These are phyloP conservation scores for Syngnathus floridae DNA, from an alignment of 2,113 vertebrate species.

Conservation along the genomic window DNA sequence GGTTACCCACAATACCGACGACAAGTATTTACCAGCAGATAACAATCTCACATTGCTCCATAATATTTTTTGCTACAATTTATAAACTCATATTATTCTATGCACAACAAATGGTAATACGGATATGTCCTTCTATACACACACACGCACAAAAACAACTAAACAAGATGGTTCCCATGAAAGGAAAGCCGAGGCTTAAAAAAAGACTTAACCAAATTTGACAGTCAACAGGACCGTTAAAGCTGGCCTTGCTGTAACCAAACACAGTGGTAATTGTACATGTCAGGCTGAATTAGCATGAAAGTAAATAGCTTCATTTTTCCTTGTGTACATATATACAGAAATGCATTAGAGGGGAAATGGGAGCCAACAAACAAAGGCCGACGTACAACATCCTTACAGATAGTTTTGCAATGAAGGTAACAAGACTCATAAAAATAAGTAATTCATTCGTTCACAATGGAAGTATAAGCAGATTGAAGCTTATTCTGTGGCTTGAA, in stretches of 20 bases:
- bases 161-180: constrained; percentile 58
- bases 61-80: background rate
- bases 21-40: background rate
- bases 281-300: constrained; percentile 72
- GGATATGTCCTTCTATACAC: constrained; percentile 6
- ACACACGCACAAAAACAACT: constrained; percentile 19
- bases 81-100: background rate
- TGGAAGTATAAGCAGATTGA: constrained; percentile 36
- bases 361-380: constrained; percentile 7
- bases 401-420: constrained; percentile 13
- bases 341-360: constrained; percentile 6
- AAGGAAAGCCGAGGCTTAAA: constrained; percentile 60
- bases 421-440: constrained; percentile 13
- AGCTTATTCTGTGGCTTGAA: constrained; percentile 1
- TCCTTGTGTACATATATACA: constrained; percentile 23
- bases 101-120: constrained; percentile 5
- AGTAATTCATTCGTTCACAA: constrained; percentile 19
- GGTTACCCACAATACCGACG: background rate
- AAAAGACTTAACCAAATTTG: constrained; percentile 68
- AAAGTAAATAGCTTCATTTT: constrained; percentile 68
- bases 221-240: constrained; percentile 73
- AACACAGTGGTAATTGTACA: constrained; percentile 74
- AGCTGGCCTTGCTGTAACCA: constrained; percentile 65
- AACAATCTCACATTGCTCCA: background rate
- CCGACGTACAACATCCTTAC: constrained; percentile 20